phyloP scores from a whole-genome alignment of 1,140 invertebrate species.

The Aradophagus sp. region DNA sequence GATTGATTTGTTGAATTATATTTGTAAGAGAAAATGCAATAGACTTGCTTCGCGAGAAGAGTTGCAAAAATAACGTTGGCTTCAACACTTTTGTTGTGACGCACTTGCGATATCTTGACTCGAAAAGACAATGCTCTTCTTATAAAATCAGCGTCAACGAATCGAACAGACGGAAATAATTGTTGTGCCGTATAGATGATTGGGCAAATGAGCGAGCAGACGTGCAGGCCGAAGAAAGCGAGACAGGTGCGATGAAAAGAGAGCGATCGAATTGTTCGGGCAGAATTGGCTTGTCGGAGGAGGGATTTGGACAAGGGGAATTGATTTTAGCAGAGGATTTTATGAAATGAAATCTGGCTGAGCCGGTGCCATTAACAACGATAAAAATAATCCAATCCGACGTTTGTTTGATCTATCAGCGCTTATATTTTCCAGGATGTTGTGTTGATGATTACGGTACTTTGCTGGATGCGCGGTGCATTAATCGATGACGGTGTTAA shows the following conservation, averaged over 20 bases:
- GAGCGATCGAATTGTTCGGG: conserved; percentile 47
- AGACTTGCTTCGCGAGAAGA: no score
- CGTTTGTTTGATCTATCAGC: conserved; percentile 73
- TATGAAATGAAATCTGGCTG: conserved; percentile 70
- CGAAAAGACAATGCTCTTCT: no score
- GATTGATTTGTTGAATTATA: no score
- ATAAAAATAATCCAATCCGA: conserved; percentile 74
- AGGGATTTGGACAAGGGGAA: conserved; percentile 61
- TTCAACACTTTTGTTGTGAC: no score
- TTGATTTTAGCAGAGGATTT: conserved; percentile 72
- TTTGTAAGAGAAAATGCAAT: no score
- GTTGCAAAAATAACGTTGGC: no score
- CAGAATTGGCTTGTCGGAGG: conserved; percentile 54
- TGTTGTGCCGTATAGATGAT: conserved; percentile 21
- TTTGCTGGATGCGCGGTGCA: conserved; percentile 14
- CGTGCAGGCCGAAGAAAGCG: conserved; percentile 26
- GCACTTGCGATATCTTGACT: no score
- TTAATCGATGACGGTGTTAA: conserved; percentile 31
- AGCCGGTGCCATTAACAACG: conserved; percentile 71
- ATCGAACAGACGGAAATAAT: conserved; percentile 31
- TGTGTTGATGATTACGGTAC: conserved; percentile 37
- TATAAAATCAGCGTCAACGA: conserved; percentile 11
- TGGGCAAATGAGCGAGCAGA: conserved; percentile 25
- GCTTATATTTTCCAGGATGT: conserved; percentile 58
- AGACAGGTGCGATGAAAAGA: conserved; percentile 42